These are phyloP conservation scores for Rhombomys opimus DNA, from an alignment of 2,113 vertebrate species.

Conservation along the genomic window DNA sequence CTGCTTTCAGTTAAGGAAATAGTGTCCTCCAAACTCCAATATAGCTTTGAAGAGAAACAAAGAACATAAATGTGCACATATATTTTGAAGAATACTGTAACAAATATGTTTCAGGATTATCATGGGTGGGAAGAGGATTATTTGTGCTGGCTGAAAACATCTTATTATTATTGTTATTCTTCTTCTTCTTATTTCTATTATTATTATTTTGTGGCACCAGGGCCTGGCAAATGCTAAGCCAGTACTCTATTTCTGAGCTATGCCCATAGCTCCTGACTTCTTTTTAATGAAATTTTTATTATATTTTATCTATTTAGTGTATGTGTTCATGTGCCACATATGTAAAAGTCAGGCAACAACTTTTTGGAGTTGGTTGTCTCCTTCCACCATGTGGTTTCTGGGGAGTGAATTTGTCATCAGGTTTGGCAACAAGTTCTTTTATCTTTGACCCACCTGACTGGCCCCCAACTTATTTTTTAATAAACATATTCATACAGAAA, in stretches of 20 bases:
- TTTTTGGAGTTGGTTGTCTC: neutral
- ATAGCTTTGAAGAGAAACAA: slow-evolving; percentile 61
- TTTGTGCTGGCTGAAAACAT: slow-evolving; percentile 17
- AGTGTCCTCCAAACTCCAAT: slow-evolving; percentile 36
- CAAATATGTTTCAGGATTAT: slow-evolving; percentile 45
- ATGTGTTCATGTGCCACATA: neutral
- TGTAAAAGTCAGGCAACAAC: neutral
- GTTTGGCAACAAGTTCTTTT: neutral
- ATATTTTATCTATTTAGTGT: neutral
- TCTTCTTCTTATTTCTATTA: neutral
- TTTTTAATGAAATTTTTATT: neutral
- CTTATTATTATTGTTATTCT: neutral
- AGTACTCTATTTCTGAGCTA: neutral
- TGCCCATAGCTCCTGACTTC: neutral
- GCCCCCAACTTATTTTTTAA: neutral
- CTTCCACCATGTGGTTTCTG: neutral
- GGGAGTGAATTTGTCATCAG: neutral
- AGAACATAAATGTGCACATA: neutral
- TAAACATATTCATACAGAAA: neutral
- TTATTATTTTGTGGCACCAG: neutral
- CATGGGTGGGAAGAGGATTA: slow-evolving; percentile 15
- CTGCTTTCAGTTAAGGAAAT: slow-evolving; percentile 64
- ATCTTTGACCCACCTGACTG: neutral
- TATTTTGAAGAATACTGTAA: neutral
- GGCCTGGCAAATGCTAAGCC: neutral